Conservation (phyloP, 92 coral and sea anemone genomes). For the Actinostola sp. region DNA sequence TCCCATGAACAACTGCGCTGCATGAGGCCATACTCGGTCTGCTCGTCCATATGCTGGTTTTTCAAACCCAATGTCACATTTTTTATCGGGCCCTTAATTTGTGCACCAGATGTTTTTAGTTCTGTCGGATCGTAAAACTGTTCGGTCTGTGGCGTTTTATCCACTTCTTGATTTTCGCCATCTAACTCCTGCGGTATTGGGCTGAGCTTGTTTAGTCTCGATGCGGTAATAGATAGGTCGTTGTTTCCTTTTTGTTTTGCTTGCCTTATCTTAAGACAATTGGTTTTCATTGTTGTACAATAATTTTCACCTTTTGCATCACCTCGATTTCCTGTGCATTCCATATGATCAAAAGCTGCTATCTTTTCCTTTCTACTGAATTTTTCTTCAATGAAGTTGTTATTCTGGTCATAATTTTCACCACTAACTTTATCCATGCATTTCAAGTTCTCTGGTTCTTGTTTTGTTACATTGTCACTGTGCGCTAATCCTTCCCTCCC, state of each 20-base stretch:
- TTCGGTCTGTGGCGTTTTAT: not conserved
- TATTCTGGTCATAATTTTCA: not conserved
- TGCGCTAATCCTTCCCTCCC: not conserved
- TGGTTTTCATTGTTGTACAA: not conserved
- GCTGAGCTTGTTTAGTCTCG: not conserved
- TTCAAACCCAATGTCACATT: no score
- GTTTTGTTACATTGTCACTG: not conserved
- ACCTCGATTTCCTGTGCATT: constrained; percentile 1
- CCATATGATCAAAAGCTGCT: not conserved
- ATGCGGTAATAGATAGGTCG: not conserved
- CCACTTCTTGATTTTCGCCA: not conserved
- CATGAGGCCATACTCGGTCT: not conserved
- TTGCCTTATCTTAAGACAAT: not conserved
- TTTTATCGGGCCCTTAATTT: no score
- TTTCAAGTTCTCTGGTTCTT: not conserved
- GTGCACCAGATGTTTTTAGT: not conserved
- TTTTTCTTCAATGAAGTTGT: not conserved
- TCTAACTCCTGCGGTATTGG: constrained; percentile 9
- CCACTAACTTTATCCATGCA: not conserved
- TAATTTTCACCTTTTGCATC: not conserved
- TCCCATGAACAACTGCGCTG: constrained; percentile 1
- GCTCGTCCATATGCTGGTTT: not conserved
- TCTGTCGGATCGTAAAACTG: not conserved
- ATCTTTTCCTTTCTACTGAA: not conserved
- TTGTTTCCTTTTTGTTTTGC: not conserved